Base-by-base conservation (phyloP, 2,797 vertebrate genomes). In the Linurgus olivaceus region DNA sequence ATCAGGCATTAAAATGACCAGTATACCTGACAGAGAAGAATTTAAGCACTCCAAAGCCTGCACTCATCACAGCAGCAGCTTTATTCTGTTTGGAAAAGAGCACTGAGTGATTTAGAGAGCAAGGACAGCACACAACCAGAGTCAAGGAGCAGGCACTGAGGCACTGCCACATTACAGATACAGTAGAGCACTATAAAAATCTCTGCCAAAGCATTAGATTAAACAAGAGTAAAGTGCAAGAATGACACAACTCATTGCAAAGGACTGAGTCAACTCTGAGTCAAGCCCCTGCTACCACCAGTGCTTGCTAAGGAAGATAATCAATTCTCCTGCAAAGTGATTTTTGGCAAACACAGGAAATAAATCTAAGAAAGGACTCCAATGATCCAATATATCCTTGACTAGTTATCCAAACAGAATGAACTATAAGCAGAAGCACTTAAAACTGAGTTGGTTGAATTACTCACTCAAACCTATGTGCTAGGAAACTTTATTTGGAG, bases 401-500 rank as follows among this genome's bases (percentile, higher is more conserved):
- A 72, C 93, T 86, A 74, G 67, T 76, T 81, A 61, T 62, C 82
- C 92, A 96, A 97, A 96, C 91, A 95, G 80, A 87, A 88, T 77
- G 51, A 66, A 73, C 58, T 77, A 68, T 55, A 47, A 88, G 89
- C 86, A 85, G 38, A 65, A 88, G 47, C 68, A 80, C 66, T 87
- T 94, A 91, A 86, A 91, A 37, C 37, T 0, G 1, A 79, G 65
- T 38, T 15, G 0, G 52, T 5, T 84, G 63, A 75, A 86, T 96
- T 95, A 94, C 63, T 96, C 91, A 81, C 38, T 55, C 83, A 63
- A 83, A 75, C 65, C 42, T 74, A 59, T 63, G 70, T 65, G 57
- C 68, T 84, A 55, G 38, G 35, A 51, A 88, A 68, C 81, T 97
- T 95, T 95, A 97, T 96, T 96, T 96, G 94, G 96, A 91, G 91